Evolutionary conservation across 2,113 vertebrate species (phyloP), one percentile per base, ranked within the genome.

Genomic region (cat (Felis catus)): DNA sequence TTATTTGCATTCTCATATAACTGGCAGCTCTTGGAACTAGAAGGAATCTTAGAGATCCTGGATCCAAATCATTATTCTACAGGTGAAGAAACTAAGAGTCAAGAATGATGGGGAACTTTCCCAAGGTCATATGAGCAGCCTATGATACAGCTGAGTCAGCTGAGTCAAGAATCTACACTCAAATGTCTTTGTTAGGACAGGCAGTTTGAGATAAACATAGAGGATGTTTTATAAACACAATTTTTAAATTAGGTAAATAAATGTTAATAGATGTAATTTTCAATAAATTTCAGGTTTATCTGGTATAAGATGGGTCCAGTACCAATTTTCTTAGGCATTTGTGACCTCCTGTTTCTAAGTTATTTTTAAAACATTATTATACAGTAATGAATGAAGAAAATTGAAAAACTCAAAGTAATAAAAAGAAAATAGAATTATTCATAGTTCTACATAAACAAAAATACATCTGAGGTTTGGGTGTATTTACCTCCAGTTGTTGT

Each of bases 1-100:
- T 97, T 89, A 36, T 89, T 97, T 89, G 61, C 65, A 66, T 66
- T 63, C 80, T 92, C 14, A 80, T 55, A n/a, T 55, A 70, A 83
- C 73, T 83, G 48, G 7, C 84, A 73, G 23, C 29, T 73, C 53
- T 65, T 73, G 12, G 25, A 89, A 29, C n/a, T 80, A 58, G 66
- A 86, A 93, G 29, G 27, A 82, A 80, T 91, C 74, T 89, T 93
- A n/a, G 21, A 81, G 68, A 53, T 41, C 10, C 74, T 61, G 23
- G 16, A 18, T 81, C 33, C 21, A 76, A 55, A 74, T 12, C 4
- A 41, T 48, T 82, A 39, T 91, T 95, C 87, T 87, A 91, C 3
- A 74, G 15, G 58, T 48, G 7, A 55, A 74, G 55, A 81, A 91
- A 66, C 23, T 82, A 41, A 39, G 5, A 70, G 51, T 82, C 66